Evolutionary conservation across 2,888 invertebrate species (phyloP).

Genomic region (Reticulitermes lucifugus): DNA sequence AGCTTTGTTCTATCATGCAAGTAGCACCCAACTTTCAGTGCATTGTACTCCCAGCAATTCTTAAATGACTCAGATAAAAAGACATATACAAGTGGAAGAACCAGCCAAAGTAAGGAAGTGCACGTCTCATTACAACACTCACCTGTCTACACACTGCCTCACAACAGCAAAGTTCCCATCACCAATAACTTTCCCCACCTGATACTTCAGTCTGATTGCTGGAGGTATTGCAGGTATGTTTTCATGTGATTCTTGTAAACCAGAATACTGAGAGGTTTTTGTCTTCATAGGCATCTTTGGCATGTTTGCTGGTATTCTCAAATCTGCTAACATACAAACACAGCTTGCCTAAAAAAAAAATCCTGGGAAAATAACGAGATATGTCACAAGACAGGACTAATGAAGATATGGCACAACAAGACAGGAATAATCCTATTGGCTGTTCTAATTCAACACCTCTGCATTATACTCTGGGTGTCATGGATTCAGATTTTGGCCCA

Average conservation of each 20-base stretch:
- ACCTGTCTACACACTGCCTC: conserved; percentile 78
- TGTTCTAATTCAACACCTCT: too few relatives aligned
- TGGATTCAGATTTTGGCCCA: too few relatives aligned
- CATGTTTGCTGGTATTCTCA: conserved; percentile 62
- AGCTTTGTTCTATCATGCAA: too few relatives aligned
- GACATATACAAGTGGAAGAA: too few relatives aligned
- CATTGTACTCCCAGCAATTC: too few relatives aligned
- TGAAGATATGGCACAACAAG: too few relatives aligned
- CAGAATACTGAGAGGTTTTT: conserved; percentile 51
- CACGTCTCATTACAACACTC: conserved; percentile 54
- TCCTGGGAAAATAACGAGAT: not conserved
- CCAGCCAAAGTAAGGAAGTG: too few relatives aligned
- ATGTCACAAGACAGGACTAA: too few relatives aligned
- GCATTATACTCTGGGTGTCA: too few relatives aligned
- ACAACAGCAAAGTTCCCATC: conserved; percentile 98
- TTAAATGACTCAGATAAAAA: too few relatives aligned
- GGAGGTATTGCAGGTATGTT: conserved; percentile 69
- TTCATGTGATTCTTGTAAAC: conserved; percentile 37
- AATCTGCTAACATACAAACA: not conserved
- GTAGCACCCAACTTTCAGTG: too few relatives aligned
- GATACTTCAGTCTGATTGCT: conserved; percentile 75
- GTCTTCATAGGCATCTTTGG: conserved; percentile 85
- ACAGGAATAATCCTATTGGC: too few relatives aligned
- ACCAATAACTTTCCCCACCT: conserved; percentile 86
- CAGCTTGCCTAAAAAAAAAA: not conserved